phyloP scores from a whole-genome alignment of 2,797 vertebrate species.

The Pterois miles region DNA sequence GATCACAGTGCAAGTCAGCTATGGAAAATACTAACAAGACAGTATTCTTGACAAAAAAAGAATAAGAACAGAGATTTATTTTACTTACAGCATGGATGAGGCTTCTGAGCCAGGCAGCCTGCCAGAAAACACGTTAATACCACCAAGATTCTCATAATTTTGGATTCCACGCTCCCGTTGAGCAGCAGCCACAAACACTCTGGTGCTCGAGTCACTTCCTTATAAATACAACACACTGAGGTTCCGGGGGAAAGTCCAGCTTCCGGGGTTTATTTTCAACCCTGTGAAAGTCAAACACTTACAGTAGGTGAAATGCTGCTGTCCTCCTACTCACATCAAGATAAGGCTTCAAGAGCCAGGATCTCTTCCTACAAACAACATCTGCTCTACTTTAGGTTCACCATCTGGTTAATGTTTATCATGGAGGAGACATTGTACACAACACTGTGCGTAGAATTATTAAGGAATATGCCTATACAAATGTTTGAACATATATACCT shows the following conservation, averaged over 20 bases:
- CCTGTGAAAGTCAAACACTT: background rate
- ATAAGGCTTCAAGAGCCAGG: background rate
- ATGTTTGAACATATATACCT: background rate
- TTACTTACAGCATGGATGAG: conserved; percentile 78
- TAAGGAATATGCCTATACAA: fast-evolving
- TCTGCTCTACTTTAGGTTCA: background rate
- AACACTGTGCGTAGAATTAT: background rate
- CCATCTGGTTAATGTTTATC: background rate
- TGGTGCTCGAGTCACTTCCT: conserved; percentile 20
- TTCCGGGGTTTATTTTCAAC: conserved; percentile 45
- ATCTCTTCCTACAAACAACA: background rate
- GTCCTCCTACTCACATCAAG: background rate
- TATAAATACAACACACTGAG: conserved; percentile 43
- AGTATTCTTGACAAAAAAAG: background rate
- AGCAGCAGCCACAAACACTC: background rate
- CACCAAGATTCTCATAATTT: conserved; percentile 46
- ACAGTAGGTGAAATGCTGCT: background rate
- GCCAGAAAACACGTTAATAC: conserved; percentile 49
- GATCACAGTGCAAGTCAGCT: background rate
- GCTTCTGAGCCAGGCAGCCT: conserved; percentile 59
- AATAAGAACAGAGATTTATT: background rate
- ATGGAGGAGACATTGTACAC: background rate
- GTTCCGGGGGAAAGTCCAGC: background rate
- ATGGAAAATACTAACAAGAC: background rate
- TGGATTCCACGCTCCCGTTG: background rate